A percentile compares a stretch with the other conserved stretches of the same genome.
These are phyloP conservation scores for Spilosoma lubricipeda DNA, from an alignment of 2,888 invertebrate genomes.

Conservation along the genomic window DNA sequence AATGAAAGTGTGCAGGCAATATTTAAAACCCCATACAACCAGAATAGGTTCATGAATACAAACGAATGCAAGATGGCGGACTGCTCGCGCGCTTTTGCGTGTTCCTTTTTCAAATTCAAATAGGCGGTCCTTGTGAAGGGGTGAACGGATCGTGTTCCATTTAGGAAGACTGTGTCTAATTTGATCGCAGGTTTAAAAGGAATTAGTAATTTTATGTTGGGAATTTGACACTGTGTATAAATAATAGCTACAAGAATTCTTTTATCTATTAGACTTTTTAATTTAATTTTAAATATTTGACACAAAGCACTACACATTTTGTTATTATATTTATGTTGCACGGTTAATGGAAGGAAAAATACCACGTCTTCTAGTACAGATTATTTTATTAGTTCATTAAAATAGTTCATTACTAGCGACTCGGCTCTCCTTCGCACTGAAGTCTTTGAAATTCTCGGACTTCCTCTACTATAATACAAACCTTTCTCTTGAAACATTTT, in stretches of 20 bases:
- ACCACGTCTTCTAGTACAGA: no score
- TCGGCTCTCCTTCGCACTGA: no score
- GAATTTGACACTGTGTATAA: slow-evolving; percentile 14
- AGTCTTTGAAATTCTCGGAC: no score
- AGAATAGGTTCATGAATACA: slow-evolving; percentile 52
- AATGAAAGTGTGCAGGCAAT: slow-evolving; percentile 34
- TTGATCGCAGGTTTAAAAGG: slow-evolving; percentile 27
- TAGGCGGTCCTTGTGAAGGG: slow-evolving; percentile 54
- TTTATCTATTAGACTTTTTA: not conserved
- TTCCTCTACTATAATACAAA: no score
- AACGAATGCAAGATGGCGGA: slow-evolving; percentile 70
- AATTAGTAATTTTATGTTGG: slow-evolving; percentile 15
- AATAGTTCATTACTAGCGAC: no score
- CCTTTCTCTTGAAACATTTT: no score
- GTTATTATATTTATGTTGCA: no score
- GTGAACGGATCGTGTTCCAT: slow-evolving; percentile 50
- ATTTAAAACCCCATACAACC: slow-evolving; percentile 40
- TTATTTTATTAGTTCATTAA: no score
- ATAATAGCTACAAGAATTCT: not conserved
- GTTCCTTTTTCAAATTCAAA: slow-evolving; percentile 75
- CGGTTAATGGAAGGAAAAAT: no score
- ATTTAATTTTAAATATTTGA: no score
- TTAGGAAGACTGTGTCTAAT: slow-evolving; percentile 46
- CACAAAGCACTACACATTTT: no score
- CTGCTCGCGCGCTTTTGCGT: slow-evolving; percentile 66